These are phyloP conservation scores for Drosophila nigricruria DNA, from an alignment of 2,888 invertebrate genomes.

Conservation along the genomic window DNA sequence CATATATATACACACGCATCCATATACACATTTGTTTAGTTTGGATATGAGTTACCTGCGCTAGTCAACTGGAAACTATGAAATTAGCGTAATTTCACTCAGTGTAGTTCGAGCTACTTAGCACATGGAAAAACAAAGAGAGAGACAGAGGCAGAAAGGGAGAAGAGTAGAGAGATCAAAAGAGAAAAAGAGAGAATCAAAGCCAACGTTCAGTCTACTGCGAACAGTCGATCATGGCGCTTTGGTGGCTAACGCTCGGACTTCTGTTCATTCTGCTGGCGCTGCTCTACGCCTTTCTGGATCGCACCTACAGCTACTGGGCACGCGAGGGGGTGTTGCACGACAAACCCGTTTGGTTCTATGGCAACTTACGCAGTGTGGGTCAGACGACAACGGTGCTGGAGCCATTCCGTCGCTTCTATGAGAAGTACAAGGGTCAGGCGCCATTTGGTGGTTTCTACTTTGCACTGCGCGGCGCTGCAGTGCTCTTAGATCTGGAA, in stretches of 20 bases:
- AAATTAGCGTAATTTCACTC: slow-evolving; percentile 9
- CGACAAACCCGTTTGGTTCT: slow-evolving; percentile 66
- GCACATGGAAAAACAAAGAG: not conserved
- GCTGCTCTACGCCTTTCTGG: slow-evolving; percentile 34
- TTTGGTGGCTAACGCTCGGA: slow-evolving; percentile 38
- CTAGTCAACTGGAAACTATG: slow-evolving; percentile 21
- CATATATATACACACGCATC: not conserved
- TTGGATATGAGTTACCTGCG: not conserved
- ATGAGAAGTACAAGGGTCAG: slow-evolving; percentile 70
- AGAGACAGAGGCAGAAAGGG: not conserved
- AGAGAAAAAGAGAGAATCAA: not conserved
- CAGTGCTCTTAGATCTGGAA: slow-evolving; percentile 79
- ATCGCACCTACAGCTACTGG: slow-evolving; percentile 66
- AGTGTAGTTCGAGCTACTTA: slow-evolving; percentile 5
- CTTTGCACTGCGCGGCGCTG: slow-evolving; percentile 67
- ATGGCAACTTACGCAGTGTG: slow-evolving; percentile 66
- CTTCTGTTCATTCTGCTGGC: slow-evolving; percentile 24
- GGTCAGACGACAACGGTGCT: slow-evolving; percentile 62
- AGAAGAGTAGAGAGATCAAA: not conserved
- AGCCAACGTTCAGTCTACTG: slow-evolving; percentile 5
- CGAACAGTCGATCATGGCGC: slow-evolving; percentile 37
- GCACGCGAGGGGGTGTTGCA: slow-evolving; percentile 64
- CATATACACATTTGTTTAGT: not conserved
- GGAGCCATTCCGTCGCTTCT: slow-evolving; percentile 69
- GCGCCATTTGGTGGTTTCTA: slow-evolving; percentile 78